phyloP scores from a whole-genome alignment of 2,113 vertebrate genomes.

The Rhea americana region DNA sequence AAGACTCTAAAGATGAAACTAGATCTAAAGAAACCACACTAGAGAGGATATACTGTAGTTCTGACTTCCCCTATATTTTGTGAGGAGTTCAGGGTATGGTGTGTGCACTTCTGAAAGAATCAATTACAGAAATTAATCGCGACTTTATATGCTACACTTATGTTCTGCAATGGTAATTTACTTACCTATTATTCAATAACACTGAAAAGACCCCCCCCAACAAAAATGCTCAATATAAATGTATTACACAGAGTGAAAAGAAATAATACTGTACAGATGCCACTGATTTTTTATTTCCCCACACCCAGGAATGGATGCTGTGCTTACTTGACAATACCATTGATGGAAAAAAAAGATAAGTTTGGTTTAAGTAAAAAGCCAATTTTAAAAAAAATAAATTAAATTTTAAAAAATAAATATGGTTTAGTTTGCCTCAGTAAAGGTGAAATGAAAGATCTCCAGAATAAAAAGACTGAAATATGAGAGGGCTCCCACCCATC shows the following conservation, averaged over 20 bases:
- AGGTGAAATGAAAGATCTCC: not conserved
- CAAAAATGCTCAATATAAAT: not conserved
- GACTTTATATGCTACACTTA: not conserved
- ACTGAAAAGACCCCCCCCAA: not conserved
- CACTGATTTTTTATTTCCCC: not conserved
- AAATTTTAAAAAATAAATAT: too few species aligned
- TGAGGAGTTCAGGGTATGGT: not conserved
- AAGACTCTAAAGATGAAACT: not conserved
- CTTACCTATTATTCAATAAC: not conserved
- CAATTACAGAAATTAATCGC: not conserved
- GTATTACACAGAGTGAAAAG: not conserved
- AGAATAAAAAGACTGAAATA: not conserved
- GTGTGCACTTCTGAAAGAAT: not conserved
- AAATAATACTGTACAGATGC: not conserved
- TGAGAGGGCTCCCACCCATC: not conserved
- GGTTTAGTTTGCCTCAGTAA: not conserved
- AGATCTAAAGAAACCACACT: not conserved
- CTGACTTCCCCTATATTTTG: not conserved
- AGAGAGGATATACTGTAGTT: not conserved
- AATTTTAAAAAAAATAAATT: too few species aligned
- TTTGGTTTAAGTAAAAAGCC: too few species aligned
- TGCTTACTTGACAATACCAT: not conserved
- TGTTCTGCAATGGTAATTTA: not conserved
- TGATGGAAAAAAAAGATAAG: not conserved
- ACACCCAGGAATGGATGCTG: not conserved